Evolutionary conservation across 2,888 invertebrate species (phyloP).

Genomic region (Ophion slaviceki): DNA sequence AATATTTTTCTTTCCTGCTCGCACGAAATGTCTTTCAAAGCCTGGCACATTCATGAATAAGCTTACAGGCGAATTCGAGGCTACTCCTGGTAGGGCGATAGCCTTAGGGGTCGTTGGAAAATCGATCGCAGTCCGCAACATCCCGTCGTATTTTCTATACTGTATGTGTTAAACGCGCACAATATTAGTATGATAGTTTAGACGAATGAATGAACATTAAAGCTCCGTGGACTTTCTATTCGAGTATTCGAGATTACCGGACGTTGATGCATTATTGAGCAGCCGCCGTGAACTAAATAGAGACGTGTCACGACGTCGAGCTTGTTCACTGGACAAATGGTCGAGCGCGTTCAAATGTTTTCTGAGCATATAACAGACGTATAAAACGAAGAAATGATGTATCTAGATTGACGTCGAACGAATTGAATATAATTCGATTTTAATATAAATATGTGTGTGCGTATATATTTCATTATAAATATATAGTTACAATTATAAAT

Average conservation of each 20-base stretch:
- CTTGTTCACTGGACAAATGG: conserved; percentile 25
- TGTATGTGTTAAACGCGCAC: no score
- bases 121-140: background rate
- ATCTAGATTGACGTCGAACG: no score
- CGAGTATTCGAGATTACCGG: conserved; percentile 26
- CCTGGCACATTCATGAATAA: no score
- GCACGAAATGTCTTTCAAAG: no score
- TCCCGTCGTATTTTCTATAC: background rate
- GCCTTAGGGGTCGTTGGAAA: background rate
- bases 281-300: background rate
- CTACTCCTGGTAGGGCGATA: background rate
- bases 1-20: no score
- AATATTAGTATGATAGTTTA: background rate
- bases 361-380: background rate
- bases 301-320: conserved; percentile 1
- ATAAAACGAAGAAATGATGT: no score
- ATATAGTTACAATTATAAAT: no score
- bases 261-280: conserved; percentile 42
- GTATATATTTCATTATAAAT: no score
- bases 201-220: background rate
- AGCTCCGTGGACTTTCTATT: conserved; percentile 16
- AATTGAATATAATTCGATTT: no score
- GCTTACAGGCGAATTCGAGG: no score
- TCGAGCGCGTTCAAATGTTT: background rate
- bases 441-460: no score